phyloP scores from a whole-genome alignment of 2,113 vertebrate genomes.

The Rhinoderma darwinii region DNA sequence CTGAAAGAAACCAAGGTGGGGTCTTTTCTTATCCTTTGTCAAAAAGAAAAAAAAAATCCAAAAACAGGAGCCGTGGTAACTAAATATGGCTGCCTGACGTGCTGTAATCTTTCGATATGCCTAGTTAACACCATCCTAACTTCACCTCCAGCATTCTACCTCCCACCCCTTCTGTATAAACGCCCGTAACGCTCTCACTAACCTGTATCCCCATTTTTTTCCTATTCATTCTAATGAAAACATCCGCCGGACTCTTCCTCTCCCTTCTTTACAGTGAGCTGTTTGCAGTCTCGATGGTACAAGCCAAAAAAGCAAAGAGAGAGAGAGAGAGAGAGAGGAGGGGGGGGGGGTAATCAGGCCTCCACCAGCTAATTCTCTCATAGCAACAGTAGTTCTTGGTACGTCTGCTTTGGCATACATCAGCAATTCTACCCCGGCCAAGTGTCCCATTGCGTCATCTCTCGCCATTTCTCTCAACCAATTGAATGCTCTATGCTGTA shows the following conservation, averaged over 20 bases:
- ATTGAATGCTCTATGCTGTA: slow-evolving; percentile 75
- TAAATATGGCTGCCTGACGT: slow-evolving; percentile 65
- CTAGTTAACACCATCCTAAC: slow-evolving; percentile 66
- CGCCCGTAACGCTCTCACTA: slow-evolving; percentile 25
- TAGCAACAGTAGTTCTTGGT: slow-evolving; percentile 72
- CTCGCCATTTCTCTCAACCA: slow-evolving; percentile 90
- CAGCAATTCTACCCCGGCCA: slow-evolving; percentile 78
- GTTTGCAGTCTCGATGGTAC: slow-evolving; percentile 58
- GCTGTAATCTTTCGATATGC: slow-evolving; percentile 62
- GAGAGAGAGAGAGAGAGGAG: not conserved
- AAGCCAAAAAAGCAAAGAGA: slow-evolving; percentile 62
- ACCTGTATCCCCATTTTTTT: slow-evolving; percentile 53
- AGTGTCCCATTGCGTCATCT: slow-evolving; percentile 90
- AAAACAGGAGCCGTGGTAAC: slow-evolving; percentile 62
- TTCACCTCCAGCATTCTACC: slow-evolving; percentile 65
- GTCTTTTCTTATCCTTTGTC: slow-evolving; percentile 64
- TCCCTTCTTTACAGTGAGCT: slow-evolving; percentile 55
- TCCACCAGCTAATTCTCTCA: slow-evolving; percentile 71
- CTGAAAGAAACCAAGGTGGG: slow-evolving; percentile 77
- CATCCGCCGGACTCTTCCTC: slow-evolving; percentile 50
- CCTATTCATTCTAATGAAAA: slow-evolving; percentile 59
- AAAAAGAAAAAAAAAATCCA: slow-evolving; percentile 41
- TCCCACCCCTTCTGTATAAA: slow-evolving; percentile 30
- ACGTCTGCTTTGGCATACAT: slow-evolving; percentile 73
- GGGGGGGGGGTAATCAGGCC: slow-evolving; percentile 63